Evolutionary conservation across 1,140 invertebrate species (phyloP), one percentile per base, ranked within the genome.

Genomic region (Drosophila azteca): DNA sequence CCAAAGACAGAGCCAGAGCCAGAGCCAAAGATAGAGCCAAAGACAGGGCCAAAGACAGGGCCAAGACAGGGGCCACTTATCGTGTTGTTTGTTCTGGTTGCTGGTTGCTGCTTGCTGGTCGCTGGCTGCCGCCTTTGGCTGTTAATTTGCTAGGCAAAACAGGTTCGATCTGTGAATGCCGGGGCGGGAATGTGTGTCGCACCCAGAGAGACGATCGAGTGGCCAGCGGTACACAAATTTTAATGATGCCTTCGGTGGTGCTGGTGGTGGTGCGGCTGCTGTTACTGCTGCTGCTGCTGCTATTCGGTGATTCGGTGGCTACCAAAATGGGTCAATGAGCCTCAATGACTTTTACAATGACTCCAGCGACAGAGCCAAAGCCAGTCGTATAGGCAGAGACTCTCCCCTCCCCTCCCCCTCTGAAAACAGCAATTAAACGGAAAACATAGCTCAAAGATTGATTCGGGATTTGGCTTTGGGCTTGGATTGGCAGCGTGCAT

Each of bases 141-240:
- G 49, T 44, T 75, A 68, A 83, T 84, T 83, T 84, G 76, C 76
- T 77, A 83, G 57, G 77, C 80, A 84, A 84, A 84, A 84, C 80
- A 84, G 80, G 80, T 84, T 84, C 77, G 71, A 84, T 83, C 79
- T 83, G 35, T 39, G 35, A 39, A 39, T 39, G 35, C 15, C 46
- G 65, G 43, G 55, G 44, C 44, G 50, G 46, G 53, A 80, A 63
- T 59, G 72, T 72, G 80, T 83, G 79, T 79, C 79, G 79, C 79
- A 77, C 79, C 80, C 79, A 79, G 29, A 63, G 13, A 69, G 8
- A 11, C 8, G 49, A 53, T 17, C 45, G 50, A 62, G 20, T 26
- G 29, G 39, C 50, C 45, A 39, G 35, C 31, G 53, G 50, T 72
- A 67, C 54, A 49, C 41, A 73, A 72, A 72, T 73, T 72, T 61